Percentiles rank a stretch among this genome's conserved stretches.
Conservation (phyloP, 2,888 invertebrate genomes). For the Metellina segmentata region DNA sequence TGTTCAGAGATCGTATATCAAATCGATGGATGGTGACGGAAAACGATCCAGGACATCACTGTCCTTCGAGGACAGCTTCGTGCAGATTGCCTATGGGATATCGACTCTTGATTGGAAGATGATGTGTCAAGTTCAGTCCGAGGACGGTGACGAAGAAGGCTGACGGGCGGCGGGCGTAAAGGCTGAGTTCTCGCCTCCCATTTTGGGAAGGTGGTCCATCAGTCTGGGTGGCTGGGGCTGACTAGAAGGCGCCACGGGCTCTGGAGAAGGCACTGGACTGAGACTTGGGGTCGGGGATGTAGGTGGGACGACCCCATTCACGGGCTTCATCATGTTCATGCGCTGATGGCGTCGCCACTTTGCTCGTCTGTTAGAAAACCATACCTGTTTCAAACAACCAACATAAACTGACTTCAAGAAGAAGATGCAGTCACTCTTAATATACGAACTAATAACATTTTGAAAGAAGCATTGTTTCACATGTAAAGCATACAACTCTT, state of each 20-base stretch:
- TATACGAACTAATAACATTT: background rate
- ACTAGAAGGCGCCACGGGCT: constrained; percentile 69
- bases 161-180: constrained; percentile 74
- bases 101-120: background rate
- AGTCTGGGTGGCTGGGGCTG: constrained; percentile 72
- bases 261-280: constrained; percentile 69
- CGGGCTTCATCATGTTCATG: constrained; percentile 83
- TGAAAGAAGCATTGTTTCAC: background rate
- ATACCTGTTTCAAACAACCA: constrained; percentile 87
- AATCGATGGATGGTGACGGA: no score
- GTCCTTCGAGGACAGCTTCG: no score
- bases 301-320: constrained; percentile 71
- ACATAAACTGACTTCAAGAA: constrained; percentile 76
- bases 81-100: background rate
- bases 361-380: constrained; percentile 99
- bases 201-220: constrained; percentile 74
- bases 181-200: constrained; percentile 77
- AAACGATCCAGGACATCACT: no score
- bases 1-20: no score
- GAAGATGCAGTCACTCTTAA: constrained; percentile 66
- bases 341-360: constrained; percentile 98
- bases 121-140: constrained; percentile 45
- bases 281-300: constrained; percentile 73
- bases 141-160: constrained; percentile 66
- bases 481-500: background rate